Percentiles rank a stretch among this genome's conserved stretches.
Evolutionary conservation across 2,888 invertebrate species (phyloP).

Genomic region (Erynnis tages): DNA sequence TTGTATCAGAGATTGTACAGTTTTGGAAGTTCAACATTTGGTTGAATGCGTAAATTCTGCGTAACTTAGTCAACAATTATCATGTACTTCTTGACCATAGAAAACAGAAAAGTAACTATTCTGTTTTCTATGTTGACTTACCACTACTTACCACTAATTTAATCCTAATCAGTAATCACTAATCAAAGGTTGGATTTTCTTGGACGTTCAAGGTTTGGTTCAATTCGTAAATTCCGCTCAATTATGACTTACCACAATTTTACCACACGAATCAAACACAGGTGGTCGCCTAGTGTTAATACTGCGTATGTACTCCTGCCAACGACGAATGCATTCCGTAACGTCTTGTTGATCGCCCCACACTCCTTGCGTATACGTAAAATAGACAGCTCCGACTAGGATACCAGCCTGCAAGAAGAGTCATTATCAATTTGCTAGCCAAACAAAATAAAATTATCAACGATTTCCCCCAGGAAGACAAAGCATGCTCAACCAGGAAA

Average conservation of each 20-base stretch:
- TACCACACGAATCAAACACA: constrained; percentile 63
- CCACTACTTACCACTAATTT: too few relatives aligned
- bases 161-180: too few relatives aligned
- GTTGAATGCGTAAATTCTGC: too few relatives aligned
- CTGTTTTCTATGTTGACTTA: too few relatives aligned
- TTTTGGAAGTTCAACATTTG: too few relatives aligned
- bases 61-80: not conserved
- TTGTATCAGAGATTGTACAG: too few relatives aligned
- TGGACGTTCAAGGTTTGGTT: too few relatives aligned
- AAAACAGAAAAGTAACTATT: too few relatives aligned
- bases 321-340: constrained; percentile 66
- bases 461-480: constrained; percentile 4
- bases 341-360: constrained; percentile 73
- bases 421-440: not conserved
- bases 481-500: constrained; percentile 5
- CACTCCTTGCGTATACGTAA: constrained; percentile 72
- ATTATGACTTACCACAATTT: constrained; percentile 67
- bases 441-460: too few relatives aligned
- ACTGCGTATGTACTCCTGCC: constrained; percentile 69
- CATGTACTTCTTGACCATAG: not conserved
- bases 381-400: constrained; percentile 68
- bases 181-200: too few relatives aligned
- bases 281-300: constrained; percentile 69
- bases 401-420: constrained; percentile 60
- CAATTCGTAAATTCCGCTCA: too few relatives aligned